phyloP scores from a whole-genome alignment of 1,140 invertebrate species.

The Tetramorium simillimum region DNA sequence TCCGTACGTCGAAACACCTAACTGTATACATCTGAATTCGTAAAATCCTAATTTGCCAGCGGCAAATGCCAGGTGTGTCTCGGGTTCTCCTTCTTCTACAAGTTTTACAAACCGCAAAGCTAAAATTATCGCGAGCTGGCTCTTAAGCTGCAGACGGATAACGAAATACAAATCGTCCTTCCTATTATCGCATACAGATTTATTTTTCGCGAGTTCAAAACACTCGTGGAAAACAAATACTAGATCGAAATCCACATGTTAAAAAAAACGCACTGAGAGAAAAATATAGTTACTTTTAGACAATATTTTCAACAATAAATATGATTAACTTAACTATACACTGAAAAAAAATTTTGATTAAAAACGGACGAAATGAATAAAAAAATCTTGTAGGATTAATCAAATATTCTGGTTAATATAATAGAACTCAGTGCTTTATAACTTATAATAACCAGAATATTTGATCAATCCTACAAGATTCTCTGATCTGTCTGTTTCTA shows the following conservation, averaged over 20 bases:
- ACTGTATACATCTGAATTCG: conserved; percentile 55
- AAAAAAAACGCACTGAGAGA: too few species aligned
- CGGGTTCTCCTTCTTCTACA: not conserved
- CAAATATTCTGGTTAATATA: too few species aligned
- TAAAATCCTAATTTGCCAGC: conserved; percentile 21
- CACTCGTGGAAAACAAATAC: not conserved
- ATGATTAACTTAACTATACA: too few species aligned
- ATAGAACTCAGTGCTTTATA: too few species aligned
- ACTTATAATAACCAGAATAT: too few species aligned
- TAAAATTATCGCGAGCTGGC: not conserved
- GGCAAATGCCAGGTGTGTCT: not conserved
- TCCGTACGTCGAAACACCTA: conserved; percentile 4
- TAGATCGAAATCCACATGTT: not conserved
- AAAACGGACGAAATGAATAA: too few species aligned
- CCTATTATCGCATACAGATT: not conserved
- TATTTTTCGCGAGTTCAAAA: not conserved
- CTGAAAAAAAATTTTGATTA: too few species aligned
- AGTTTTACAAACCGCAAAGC: conserved; percentile 31
- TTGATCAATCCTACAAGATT: too few species aligned
- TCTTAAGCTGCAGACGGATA: not conserved
- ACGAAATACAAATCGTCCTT: not conserved
- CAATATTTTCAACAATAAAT: too few species aligned
- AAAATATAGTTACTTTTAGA: too few species aligned
- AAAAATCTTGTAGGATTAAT: too few species aligned
- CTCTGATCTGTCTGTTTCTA: too few species aligned